Base-by-base conservation (phyloP, 2,113 vertebrate species). In the Phylloscopus trochilus region DNA sequence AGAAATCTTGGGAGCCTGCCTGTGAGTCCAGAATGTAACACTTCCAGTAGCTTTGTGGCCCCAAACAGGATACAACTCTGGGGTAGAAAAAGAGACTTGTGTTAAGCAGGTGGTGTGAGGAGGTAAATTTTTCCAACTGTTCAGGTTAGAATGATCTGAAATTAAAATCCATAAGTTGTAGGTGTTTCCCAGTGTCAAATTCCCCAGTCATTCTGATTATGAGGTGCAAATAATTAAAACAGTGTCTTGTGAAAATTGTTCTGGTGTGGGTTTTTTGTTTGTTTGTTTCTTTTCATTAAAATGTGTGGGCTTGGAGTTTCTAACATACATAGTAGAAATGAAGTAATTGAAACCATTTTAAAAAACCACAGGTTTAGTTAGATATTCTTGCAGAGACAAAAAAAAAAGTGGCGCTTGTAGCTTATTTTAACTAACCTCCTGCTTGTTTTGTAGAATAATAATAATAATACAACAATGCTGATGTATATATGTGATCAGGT, bases 401-500 rank as follows among this genome's bases (percentile, higher is more conserved):
- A 26, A 59, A 44, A 26, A 39, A 26, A 9, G 5, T 44, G 28
- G 21, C 2, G 13, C 15, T 37, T 67, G 17, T 55, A 35, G 10
- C 19, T 67, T 55, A 53, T 33, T 41, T 69, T 43, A 39, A 28
- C 10, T 69, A 13, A 37, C 27, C 12, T 56, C 56, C 13, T 37
- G 7, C 55, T 68, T 64, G 20, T 39, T 46, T 41, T 11, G 7
- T 33, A n/a, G 28, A 33, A 11, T 51, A 28, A 66, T 39, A 39
- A 39, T 39, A 39, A 28, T 4, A 49, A 33, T 35, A 19, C 3
- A 30, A 19, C 39, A 24, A 37, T 77, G 10, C 26, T 69, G 41
- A 63, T 26, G 4, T 39, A 13, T 47, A 4, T 43, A 7, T 0
- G 0, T 13, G 9, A 52, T 64, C 19, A 56, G 17, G 11, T 64